phyloP scores from a whole-genome alignment of 1,140 invertebrate genomes.

The Papilio dardanus region DNA sequence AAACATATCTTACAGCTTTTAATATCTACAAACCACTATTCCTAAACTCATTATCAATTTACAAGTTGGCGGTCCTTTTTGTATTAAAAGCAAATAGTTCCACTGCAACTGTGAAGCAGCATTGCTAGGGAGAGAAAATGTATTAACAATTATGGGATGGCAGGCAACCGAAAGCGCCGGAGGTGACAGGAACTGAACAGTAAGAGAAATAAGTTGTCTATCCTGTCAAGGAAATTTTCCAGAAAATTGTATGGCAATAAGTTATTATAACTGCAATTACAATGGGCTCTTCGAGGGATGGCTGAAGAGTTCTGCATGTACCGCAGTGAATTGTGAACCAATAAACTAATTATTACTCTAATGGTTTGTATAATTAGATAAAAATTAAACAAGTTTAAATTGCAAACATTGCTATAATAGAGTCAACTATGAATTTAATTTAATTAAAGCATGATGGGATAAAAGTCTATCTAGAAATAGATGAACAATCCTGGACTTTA shows the following conservation, averaged over 20 bases:
- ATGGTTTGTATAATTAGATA: not conserved
- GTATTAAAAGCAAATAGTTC: slow-evolving; percentile 71
- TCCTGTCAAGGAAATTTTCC: slow-evolving; percentile 78
- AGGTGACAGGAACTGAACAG: slow-evolving; percentile 60
- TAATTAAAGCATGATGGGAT: not conserved
- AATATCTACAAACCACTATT: slow-evolving; percentile 67
- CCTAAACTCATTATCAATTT: slow-evolving; percentile 57
- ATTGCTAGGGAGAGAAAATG: slow-evolving; percentile 74
- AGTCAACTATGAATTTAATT: not conserved
- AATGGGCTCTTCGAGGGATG: not conserved
- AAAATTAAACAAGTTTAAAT: not conserved
- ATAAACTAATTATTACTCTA: not conserved
- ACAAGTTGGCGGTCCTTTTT: slow-evolving; percentile 69
- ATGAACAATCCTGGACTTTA: not conserved
- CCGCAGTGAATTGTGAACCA: not conserved
- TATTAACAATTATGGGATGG: slow-evolving; percentile 63
- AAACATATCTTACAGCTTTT: slow-evolving; percentile 80
- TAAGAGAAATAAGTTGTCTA: slow-evolving; percentile 79
- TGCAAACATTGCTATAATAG: not conserved
- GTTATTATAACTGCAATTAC: slow-evolving; percentile 32
- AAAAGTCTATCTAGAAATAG: not conserved
- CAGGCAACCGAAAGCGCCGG: slow-evolving; percentile 49
- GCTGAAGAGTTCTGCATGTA: slow-evolving; percentile 2
- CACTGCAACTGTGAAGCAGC: slow-evolving; percentile 78
- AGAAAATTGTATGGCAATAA: slow-evolving; percentile 55